phyloP scores from a whole-genome alignment of 2,888 invertebrate species.

The Thera obeliscata region DNA sequence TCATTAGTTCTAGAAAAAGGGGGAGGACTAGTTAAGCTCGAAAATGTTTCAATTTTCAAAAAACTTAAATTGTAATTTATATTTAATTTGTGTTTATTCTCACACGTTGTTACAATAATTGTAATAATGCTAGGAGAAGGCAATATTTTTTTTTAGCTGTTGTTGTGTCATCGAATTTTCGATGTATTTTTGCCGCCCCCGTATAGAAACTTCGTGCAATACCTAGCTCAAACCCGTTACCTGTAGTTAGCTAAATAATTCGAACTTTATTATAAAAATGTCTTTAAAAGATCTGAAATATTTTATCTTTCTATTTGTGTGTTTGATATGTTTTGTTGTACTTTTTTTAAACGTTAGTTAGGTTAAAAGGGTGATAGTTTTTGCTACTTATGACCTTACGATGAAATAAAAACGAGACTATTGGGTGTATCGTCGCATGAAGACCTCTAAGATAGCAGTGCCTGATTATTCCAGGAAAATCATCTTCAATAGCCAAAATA shows the following conservation, averaged over 20 bases:
- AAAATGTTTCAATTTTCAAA: neutral
- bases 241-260: constrained; percentile 60
- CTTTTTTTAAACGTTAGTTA: constrained; percentile 42
- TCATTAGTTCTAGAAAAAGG: constrained; percentile 24
- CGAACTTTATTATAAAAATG: constrained; percentile 45
- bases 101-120: constrained; percentile 5
- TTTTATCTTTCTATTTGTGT: constrained; percentile 38
- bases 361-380: constrained; percentile 47
- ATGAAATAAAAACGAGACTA: neutral
- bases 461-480: neutral
- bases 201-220: constrained; percentile 58
- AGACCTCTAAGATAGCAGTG: neutral
- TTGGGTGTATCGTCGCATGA: no score
- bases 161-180: neutral
- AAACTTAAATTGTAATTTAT: constrained; percentile 2
- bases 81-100: constrained; percentile 10
- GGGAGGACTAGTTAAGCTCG: constrained; percentile 6
- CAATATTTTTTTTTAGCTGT: neutral
- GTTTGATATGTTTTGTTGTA: constrained; percentile 46
- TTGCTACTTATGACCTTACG: constrained; percentile 34
- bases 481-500: neutral
- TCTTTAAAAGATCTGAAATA: constrained; percentile 61
- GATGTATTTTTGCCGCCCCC: constrained; percentile 35
- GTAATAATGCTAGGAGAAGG: constrained; percentile 11
- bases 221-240: constrained; percentile 72